These are phyloP conservation scores for Loris lydekkerianus DNA, from an alignment of 2,797 vertebrate genomes.

Conservation along the genomic window DNA sequence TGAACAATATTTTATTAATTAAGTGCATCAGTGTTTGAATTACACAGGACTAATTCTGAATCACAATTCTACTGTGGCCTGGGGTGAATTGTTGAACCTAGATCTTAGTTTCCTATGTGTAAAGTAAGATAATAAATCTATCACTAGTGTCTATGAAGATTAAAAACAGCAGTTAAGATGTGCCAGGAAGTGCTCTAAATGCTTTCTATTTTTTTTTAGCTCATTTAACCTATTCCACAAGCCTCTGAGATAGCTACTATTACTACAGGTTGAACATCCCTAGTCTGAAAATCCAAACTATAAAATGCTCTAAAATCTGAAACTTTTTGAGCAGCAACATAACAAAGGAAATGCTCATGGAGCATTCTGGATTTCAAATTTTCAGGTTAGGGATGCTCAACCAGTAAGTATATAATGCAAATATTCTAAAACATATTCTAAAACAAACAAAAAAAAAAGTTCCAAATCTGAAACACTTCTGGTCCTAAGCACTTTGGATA, in stretches of 20 bases:
- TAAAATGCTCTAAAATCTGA: background rate
- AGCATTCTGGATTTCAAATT: background rate
- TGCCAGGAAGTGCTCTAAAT: background rate
- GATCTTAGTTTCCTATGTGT: background rate
- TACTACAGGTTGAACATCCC: background rate
- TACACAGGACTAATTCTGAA: background rate
- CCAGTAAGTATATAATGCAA: background rate
- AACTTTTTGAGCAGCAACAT: background rate
- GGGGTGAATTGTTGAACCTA: background rate
- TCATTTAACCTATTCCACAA: background rate
- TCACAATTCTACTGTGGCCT: background rate
- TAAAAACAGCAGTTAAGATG: constrained; percentile 38
- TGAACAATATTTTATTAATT: background rate
- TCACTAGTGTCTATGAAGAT: background rate
- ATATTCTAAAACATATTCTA: background rate
- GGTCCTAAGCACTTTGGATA: background rate
- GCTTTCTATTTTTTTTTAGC: background rate
- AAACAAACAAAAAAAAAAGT: background rate
- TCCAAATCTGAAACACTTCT: background rate
- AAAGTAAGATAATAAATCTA: background rate
- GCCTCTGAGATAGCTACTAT: background rate
- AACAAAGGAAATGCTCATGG: background rate
- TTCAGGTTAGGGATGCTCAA: background rate
- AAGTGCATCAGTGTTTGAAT: background rate
- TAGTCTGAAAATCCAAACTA: background rate